Percentiles rank a stretch among this genome's conserved stretches.
Evolutionary conservation across 2,113 vertebrate species (phyloP).

Genomic region (Tiliqua scincoides): DNA sequence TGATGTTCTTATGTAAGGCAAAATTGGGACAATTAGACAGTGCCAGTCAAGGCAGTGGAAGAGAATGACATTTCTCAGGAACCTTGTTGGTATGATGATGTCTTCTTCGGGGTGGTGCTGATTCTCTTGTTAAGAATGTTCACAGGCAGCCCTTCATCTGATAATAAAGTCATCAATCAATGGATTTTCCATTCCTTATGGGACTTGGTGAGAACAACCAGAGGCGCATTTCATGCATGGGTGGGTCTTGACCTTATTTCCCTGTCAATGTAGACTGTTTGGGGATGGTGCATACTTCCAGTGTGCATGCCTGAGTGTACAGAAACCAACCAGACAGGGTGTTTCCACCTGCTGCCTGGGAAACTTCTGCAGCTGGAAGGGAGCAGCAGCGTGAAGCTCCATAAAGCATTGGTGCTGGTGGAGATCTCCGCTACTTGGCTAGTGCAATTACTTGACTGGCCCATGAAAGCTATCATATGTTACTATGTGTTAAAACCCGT

Average conservation of each 20-base stretch:
- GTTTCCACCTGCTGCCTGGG: rapidly evolving
- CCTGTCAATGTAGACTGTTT: neutral
- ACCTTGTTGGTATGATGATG: neutral
- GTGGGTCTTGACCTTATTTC: neutral
- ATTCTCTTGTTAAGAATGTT: neutral
- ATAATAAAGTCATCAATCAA: neutral
- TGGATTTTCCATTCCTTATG: neutral
- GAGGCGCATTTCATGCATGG: neutral
- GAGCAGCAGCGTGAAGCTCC: neutral
- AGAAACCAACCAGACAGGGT: rapidly evolving
- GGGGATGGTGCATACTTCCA: neutral
- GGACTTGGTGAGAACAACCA: neutral
- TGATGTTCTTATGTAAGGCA: too few species aligned
- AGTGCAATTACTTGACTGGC: neutral
- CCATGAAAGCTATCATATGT: neutral
- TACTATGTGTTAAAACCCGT: too few species aligned
- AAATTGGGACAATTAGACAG: neutral
- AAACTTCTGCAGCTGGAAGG: rapidly evolving
- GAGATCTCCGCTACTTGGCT: neutral
- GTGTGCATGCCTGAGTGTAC: neutral
- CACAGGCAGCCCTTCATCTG: neutral
- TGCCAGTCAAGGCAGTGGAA: neutral
- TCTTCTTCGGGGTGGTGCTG: neutral
- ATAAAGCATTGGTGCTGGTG: rapidly evolving
- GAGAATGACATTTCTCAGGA: neutral